Base-by-base conservation (phyloP, 2,113 vertebrate genomes). In the Podiceps cristatus region DNA sequence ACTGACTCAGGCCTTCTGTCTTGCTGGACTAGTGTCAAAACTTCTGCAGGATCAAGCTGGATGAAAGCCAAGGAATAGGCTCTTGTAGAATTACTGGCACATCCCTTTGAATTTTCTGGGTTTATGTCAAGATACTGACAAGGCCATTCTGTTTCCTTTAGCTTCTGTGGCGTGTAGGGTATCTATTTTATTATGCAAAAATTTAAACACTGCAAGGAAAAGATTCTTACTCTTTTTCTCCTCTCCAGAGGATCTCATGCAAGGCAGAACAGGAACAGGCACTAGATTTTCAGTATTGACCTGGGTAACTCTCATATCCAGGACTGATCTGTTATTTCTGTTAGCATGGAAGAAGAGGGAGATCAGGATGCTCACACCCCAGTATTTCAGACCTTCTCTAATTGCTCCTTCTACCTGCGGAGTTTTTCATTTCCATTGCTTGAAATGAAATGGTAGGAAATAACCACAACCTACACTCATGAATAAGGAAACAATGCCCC, bases 91-190 rank as follows among this genome's bases (percentile, higher is more conserved):
- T 96, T 97, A 96, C 93, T 97, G 96, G 97, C 96, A 97, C 95
- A 94, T 97, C 91, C 94, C 76, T 83, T 97, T 7, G 7, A 91
- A 95, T 96, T 97, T 97, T 87, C 96, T 97, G 96, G 95, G 97
- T 84, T 96, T 97, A 95, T 97, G 95, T 97, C 97, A 97, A 97
- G 95, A 94, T 97, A 97, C 87, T 97, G 95, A 97, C 96, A 97
- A 96, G 94, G 97, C 91, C 97, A 96, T 97, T 97, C 95, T 97
- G 96, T 97, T 97, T 97, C 95, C 52, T 52, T 91, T 89, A 91
- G 88, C 76, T 97, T 96, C 80, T 62, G 68, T 60, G 58, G 78
- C 84, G 86, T 24, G 93, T 60, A 87, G 83, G 13, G 49, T 91
- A 95, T 69, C 86, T 49, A 63, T 90, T 95, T 92, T 89, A 77